Percentiles rank a stretch among this genome's conserved stretches.
Conservation (phyloP, 2,797 vertebrate genomes). For the Paratrypauchen microcephalus region DNA sequence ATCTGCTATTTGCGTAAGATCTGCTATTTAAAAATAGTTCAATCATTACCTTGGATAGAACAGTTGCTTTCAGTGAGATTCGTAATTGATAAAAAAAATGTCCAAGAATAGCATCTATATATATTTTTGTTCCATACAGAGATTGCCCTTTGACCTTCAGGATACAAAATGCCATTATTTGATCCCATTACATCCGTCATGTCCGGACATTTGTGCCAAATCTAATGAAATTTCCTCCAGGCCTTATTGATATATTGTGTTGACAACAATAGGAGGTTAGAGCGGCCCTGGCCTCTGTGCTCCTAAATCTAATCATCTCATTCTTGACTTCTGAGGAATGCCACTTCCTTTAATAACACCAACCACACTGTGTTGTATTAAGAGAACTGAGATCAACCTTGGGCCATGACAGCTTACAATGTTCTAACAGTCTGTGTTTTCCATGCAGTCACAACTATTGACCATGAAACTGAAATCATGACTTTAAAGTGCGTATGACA, state of each 20-base stretch:
- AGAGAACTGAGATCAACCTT: neutral
- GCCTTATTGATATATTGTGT: conserved; percentile 16
- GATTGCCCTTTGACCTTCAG: conserved; percentile 7
- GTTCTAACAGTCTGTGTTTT: neutral
- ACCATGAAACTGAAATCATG: neutral
- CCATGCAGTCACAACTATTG: neutral
- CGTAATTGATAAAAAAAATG: neutral
- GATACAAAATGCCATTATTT: conserved; percentile 13
- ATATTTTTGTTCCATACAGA: neutral
- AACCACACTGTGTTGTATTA: neutral
- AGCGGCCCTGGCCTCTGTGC: conserved; percentile 3
- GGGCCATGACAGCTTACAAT: neutral
- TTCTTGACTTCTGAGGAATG: conserved; percentile 11
- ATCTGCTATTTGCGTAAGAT: neutral
- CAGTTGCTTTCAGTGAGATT: neutral
- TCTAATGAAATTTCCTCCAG: conserved; percentile 15
- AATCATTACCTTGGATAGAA: neutral
- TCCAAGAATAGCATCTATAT: neutral
- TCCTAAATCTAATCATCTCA: conserved; percentile 12
- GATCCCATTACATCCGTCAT: conserved; percentile 16
- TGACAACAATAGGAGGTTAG: conserved; percentile 15
- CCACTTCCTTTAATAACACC: conserved; percentile 6
- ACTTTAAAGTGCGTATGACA: too few relatives aligned
- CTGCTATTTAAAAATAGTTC: neutral
- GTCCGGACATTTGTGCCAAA: conserved; percentile 13